Conservation (phyloP, 2,113 vertebrate genomes). For the Podarcis raffonei region DNA sequence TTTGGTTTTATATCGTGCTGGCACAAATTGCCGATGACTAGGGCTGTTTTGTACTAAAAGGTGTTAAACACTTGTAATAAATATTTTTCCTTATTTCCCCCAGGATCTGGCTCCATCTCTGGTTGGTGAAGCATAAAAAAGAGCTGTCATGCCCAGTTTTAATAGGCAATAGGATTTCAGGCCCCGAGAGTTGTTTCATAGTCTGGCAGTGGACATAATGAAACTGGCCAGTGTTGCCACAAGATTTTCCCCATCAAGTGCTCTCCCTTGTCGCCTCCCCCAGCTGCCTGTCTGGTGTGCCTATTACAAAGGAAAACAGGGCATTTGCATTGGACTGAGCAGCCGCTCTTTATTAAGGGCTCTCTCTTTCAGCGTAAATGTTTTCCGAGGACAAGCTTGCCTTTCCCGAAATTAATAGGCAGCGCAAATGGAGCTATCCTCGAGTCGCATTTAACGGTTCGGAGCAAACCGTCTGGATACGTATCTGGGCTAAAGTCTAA, state of each 20-base stretch:
- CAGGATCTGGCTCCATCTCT: conserved; percentile 72
- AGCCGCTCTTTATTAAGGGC: conserved; percentile 47
- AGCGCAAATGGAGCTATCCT: neutral
- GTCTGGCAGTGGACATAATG: conserved; percentile 75
- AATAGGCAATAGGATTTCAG: conserved; percentile 78
- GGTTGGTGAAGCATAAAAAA: conserved; percentile 79
- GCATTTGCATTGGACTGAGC: conserved; percentile 66
- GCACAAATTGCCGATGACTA: conserved; percentile 68
- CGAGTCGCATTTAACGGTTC: neutral
- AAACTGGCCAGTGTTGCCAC: conserved; percentile 77
- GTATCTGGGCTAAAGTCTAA: neutral
- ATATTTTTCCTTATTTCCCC: conserved; percentile 78
- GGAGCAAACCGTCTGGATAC: neutral
- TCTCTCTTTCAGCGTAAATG: neutral
- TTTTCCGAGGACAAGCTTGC: conserved; percentile 1
- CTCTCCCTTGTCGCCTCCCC: conserved; percentile 72
- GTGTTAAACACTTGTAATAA: conserved; percentile 79
- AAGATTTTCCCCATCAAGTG: conserved; percentile 72
- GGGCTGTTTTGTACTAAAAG: conserved; percentile 78
- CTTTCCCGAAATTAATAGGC: neutral
- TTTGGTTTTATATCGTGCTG: conserved; percentile 69
- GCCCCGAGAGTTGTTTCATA: conserved; percentile 77
- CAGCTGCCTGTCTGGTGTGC: conserved; percentile 72
- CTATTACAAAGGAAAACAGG: conserved; percentile 62
- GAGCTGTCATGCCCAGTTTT: conserved; percentile 77